Base-by-base conservation (phyloP, 2,888 invertebrate species). In the Sthenelais limicola region DNA sequence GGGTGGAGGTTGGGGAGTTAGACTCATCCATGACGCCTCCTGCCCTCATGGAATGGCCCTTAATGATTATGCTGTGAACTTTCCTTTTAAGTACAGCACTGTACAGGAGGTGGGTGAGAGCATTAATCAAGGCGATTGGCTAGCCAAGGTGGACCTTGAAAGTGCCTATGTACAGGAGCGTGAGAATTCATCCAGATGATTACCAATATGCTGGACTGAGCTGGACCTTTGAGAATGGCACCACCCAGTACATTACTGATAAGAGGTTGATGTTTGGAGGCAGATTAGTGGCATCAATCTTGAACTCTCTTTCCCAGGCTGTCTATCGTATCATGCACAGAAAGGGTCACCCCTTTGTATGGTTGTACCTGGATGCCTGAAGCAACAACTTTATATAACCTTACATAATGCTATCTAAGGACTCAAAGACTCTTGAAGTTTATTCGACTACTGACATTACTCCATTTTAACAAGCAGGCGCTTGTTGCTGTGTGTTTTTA, bases 1-100 rank as follows among this genome's bases (percentile, higher is more conserved):
- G 26, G 18, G 3, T 15, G 66, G 30, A 15, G 35, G 35, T 12
- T 9, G 21, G 15, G 30, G 21, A 24, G 68, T 68, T 24, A 7
- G 68, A 12, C 28, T 68, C 3, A 68, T 68, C 5, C 68, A 48
- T 68, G 68, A 68, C 49, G 43, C 48, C 35, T 48, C 48, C 49
- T 5, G 28, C 4, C 49, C 49, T 4, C 26, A 12, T 18, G 68
- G 68, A 12, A 3, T 4, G 9, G 47, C 68, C 32, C 26, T 68
- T 4, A 68, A 68, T 68, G 68, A 68, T 30, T 68, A 47, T 48
- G 49, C 30, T 9, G 4, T 48, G 2, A n/a, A 4, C n/a, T 15
- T 4, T 12, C 5, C 30, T 3, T 47, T 47, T 68, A 48, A 24
- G 28, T 68, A 48, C 30, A 21, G 48, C n/a, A 24, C 68, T 18